phyloP scores from a whole-genome alignment of 2,888 invertebrate genomes.

The Gandaritis pyraliata region DNA sequence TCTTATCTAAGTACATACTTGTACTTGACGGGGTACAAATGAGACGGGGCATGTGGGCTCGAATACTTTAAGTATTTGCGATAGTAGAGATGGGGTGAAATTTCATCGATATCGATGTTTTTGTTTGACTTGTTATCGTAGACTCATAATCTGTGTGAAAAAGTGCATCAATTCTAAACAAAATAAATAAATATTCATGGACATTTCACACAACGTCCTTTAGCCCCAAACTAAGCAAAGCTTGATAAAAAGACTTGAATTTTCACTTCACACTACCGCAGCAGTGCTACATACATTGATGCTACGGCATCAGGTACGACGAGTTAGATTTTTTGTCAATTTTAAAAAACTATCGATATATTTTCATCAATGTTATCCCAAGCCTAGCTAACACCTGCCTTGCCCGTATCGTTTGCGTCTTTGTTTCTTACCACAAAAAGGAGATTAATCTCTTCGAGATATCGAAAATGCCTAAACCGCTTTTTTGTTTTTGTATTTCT shows the following conservation, averaged over 20 bases:
- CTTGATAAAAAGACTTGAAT: too few species aligned
- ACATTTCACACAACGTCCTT: too few species aligned
- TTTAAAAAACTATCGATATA: constrained; percentile 11
- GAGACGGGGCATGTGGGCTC: constrained; percentile 51
- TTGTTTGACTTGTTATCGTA: too few species aligned
- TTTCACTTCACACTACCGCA: too few species aligned
- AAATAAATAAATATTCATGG: too few species aligned
- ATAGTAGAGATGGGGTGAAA: constrained; percentile 36
- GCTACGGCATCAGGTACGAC: too few species aligned
- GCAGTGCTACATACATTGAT: too few species aligned
- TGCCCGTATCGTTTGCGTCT: constrained; percentile 57
- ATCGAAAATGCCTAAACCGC: constrained; percentile 52
- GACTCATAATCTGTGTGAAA: too few species aligned
- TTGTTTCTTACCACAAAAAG: constrained; percentile 60
- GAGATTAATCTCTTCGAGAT: constrained; percentile 62
- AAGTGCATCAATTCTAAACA: too few species aligned
- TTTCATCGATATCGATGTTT: constrained; percentile 9
- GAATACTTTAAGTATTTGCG: constrained; percentile 53
- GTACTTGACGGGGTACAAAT: constrained; percentile 59
- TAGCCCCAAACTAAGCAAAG: too few species aligned
- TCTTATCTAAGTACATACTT: constrained; percentile 53
- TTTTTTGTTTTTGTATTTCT: constrained; percentile 16
- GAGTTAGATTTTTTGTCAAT: too few species aligned
- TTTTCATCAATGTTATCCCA: constrained; percentile 38
- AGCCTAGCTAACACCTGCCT: constrained; percentile 51